phyloP scores from a whole-genome alignment of 2,113 vertebrate genomes.

The Dromiciops gliroides region DNA sequence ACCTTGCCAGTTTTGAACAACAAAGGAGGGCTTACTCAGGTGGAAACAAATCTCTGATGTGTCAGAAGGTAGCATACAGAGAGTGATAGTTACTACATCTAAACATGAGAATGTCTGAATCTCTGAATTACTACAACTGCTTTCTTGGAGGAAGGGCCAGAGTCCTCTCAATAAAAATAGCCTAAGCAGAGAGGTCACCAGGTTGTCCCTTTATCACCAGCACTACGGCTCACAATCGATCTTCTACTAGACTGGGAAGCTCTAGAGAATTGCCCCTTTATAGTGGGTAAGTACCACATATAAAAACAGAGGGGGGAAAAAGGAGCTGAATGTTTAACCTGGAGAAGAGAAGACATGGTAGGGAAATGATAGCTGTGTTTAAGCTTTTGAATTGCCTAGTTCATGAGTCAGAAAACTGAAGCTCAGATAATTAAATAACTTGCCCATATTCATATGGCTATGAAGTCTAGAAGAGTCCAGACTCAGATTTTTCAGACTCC shows the following conservation, averaged over 20 bases:
- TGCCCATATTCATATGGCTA: background rate
- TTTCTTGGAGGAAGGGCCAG: background rate
- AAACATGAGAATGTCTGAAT: background rate
- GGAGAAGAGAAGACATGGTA: background rate
- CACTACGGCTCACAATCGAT: background rate
- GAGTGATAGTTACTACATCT: background rate
- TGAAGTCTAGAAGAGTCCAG: background rate
- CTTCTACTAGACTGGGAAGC: background rate
- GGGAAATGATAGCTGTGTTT: background rate
- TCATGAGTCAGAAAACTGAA: background rate
- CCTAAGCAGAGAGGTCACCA: background rate
- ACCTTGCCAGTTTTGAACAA: background rate
- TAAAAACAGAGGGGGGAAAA: background rate
- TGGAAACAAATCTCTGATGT: background rate
- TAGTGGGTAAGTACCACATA: background rate
- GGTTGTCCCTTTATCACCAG: background rate
- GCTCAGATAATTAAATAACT: background rate
- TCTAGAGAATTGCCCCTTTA: background rate
- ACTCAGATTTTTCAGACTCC: background rate
- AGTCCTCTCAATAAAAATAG: background rate
- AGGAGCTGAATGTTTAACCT: background rate
- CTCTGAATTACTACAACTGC: background rate
- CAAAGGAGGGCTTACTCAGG: background rate
- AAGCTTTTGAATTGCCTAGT: background rate
- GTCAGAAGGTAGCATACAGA: background rate